These are phyloP conservation scores for Eciton burchellii DNA, from an alignment of 1,140 invertebrate genomes.

Conservation along the genomic window DNA sequence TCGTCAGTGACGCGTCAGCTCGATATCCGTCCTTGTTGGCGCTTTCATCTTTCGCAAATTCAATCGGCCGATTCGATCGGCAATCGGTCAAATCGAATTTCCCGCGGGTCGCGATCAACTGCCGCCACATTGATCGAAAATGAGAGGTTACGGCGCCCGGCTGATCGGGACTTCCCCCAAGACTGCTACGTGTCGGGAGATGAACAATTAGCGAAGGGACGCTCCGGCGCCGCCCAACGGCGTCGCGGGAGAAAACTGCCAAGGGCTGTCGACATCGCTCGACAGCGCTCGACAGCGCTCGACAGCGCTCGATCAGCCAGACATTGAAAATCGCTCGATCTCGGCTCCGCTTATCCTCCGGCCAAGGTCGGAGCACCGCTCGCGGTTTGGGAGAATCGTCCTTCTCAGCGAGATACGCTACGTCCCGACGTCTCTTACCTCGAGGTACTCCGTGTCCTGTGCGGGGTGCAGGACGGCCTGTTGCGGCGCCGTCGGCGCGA, in stretches of 20 bases:
- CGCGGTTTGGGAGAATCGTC: background rate
- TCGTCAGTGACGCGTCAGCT: background rate
- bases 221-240: slow-evolving; percentile 80
- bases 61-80: slow-evolving; percentile 80
- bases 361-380: background rate
- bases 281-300: background rate
- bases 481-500: slow-evolving; percentile 76
- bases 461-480: slow-evolving; percentile 78
- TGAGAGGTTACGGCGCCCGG: slow-evolving; percentile 69
- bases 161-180: slow-evolving; percentile 76
- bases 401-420: background rate
- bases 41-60: slow-evolving; percentile 68
- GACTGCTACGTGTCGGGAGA: slow-evolving; percentile 83
- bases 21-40: background rate
- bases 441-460: slow-evolving; percentile 81
- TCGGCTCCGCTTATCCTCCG: background rate
- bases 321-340: background rate
- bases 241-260: slow-evolving; percentile 73
- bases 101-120: slow-evolving; percentile 69
- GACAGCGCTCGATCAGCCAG: background rate
- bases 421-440: slow-evolving; percentile 77
- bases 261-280: slow-evolving; percentile 58
- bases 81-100: slow-evolving; percentile 83
- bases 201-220: slow-evolving; percentile 85
- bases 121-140: slow-evolving; percentile 77